Conservation (phyloP, 2,113 vertebrate species). For the Salvelinus alpinus region DNA sequence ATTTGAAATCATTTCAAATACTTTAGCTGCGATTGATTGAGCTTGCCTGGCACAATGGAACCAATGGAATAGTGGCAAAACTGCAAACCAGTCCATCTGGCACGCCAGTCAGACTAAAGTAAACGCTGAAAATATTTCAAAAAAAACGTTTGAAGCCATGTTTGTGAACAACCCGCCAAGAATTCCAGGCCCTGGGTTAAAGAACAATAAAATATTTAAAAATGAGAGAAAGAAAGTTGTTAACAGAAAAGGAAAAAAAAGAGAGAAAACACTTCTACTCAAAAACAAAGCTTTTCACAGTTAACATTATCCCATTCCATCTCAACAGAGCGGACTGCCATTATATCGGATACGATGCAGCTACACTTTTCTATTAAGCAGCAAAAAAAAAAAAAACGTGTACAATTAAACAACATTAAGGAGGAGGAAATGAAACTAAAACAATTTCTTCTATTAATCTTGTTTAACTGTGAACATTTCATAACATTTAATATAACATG, state of each 20-base stretch:
- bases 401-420: conserved; percentile 74
- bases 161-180: background rate
- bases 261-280: conserved; percentile 35
- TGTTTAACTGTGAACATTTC: conserved; percentile 75
- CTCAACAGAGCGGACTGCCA: conserved; percentile 62
- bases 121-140: too few relatives aligned
- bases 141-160: background rate
- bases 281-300: conserved; percentile 56
- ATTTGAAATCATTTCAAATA: too few relatives aligned
- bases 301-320: conserved; percentile 40
- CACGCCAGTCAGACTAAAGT: too few relatives aligned
- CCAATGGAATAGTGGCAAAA: too few relatives aligned
- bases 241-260: conserved; percentile 9
- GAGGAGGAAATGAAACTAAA: conserved; percentile 20
- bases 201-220: conserved; percentile 70
- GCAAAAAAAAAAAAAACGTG: conserved; percentile 52
- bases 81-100: too few relatives aligned
- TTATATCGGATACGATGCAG: conserved; percentile 82
- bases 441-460: conserved; percentile 54
- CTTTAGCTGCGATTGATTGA: too few relatives aligned
- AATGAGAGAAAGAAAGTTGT: conserved; percentile 31
- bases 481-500: conserved; percentile 72
- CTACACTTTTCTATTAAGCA: conserved; percentile 50
- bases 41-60: too few relatives aligned
- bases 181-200: conserved; percentile 47